Evolutionary conservation across 2,113 vertebrate species (phyloP).

Genomic region (Limnothrissa miodon): DNA sequence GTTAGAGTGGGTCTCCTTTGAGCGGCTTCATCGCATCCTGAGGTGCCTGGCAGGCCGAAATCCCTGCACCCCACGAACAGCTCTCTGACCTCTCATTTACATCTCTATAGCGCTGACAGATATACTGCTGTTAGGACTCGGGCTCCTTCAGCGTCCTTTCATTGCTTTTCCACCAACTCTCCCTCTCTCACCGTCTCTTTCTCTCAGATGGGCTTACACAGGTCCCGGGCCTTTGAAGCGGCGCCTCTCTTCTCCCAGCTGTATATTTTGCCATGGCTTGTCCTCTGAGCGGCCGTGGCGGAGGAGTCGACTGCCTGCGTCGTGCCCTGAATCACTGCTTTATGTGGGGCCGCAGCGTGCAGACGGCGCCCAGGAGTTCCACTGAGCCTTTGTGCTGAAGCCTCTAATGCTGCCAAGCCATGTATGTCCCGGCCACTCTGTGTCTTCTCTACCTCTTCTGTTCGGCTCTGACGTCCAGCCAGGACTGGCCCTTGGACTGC

Average conservation of each 20-base stretch:
- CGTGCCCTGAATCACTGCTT: conserved; percentile 8
- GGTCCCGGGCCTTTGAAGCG: conserved; percentile 33
- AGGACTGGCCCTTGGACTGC: conserved; percentile 33
- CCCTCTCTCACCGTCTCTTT: conserved; percentile 32
- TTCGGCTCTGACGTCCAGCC: conserved; percentile 40
- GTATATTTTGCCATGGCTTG: conserved; percentile 63
- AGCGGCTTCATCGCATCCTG: not conserved
- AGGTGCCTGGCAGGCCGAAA: not conserved
- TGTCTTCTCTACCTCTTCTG: conserved; percentile 54
- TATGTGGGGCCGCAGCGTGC: not conserved
- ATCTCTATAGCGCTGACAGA: conserved; percentile 44
- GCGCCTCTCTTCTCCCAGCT: conserved; percentile 53
- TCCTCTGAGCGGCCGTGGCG: conserved; percentile 57
- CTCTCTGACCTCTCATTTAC: conserved; percentile 36
- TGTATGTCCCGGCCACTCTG: conserved; percentile 55
- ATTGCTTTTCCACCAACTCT: not conserved
- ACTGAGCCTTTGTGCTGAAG: not conserved
- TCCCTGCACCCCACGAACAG: not conserved
- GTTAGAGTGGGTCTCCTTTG: not conserved
- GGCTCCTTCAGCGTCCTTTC: conserved; percentile 15
- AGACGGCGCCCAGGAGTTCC: not conserved
- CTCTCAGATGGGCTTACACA: conserved; percentile 48
- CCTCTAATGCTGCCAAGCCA: conserved; percentile 33
- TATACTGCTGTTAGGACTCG: conserved; percentile 32
- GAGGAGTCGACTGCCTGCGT: conserved; percentile 44